Conservation (phyloP, 1,140 invertebrate genomes). For the Heliconius melpomene region DNA sequence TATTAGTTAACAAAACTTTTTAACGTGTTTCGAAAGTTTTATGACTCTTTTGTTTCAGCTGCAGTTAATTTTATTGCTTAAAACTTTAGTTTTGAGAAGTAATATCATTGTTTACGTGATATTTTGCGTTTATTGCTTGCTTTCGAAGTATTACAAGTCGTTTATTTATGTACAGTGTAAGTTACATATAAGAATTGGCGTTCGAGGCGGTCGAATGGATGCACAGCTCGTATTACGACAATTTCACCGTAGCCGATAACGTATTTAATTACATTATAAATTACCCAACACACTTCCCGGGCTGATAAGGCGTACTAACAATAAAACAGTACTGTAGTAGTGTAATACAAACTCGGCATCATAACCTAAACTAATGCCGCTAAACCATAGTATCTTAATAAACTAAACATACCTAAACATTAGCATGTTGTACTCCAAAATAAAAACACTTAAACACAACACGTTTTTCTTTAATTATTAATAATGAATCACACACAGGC, state of each 20-base stretch:
- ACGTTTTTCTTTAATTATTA: constrained; percentile 54
- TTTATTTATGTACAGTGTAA: neutral
- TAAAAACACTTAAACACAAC: constrained; percentile 72
- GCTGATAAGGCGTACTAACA: constrained; percentile 11
- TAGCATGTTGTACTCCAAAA: constrained; percentile 73
- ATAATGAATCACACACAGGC: constrained; percentile 73
- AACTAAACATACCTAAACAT: constrained; percentile 75
- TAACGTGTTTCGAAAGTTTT: constrained; percentile 34
- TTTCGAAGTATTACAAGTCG: neutral
- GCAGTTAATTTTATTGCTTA: constrained; percentile 12
- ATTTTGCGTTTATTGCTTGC: neutral
- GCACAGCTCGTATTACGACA: constrained; percentile 65
- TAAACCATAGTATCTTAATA: constrained; percentile 16
- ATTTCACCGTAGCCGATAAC: constrained; percentile 65
- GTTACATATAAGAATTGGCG: constrained; percentile 34
- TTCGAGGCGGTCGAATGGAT: constrained; percentile 44
- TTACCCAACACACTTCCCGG: constrained; percentile 72
- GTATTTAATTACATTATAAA: constrained; percentile 77
- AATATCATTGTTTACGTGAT: constrained; percentile 31
- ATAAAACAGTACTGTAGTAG: neutral
- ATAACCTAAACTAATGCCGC: constrained; percentile 11
- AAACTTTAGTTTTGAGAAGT: constrained; percentile 21
- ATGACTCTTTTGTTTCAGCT: constrained; percentile 34
- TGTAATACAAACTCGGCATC: constrained; percentile 2
- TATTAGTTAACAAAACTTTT: constrained; percentile 28